Conservation (phyloP, 2,888 invertebrate species). For the Margaritifera margaritifera region DNA sequence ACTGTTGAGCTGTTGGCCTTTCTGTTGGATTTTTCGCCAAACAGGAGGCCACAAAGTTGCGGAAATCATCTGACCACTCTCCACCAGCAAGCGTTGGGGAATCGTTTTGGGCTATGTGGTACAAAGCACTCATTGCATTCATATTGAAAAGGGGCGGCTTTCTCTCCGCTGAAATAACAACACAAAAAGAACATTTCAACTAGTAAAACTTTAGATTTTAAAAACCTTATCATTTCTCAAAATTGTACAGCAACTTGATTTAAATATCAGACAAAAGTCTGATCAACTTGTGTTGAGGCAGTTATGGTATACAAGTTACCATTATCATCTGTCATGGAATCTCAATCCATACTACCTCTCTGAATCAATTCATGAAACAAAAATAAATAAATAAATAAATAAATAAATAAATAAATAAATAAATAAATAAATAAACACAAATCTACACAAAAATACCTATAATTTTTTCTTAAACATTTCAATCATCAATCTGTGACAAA, state of each 20-base stretch:
- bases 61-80: slow-evolving; percentile 84
- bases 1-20: slow-evolving; percentile 88
- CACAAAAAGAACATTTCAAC: neutral
- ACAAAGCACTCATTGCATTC: slow-evolving; percentile 99
- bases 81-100: slow-evolving; percentile 84
- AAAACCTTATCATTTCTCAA: neutral
- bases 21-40: slow-evolving; percentile 93
- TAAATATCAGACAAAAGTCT: too few relatives aligned
- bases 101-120: slow-evolving; percentile 99
- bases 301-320: too few relatives aligned
- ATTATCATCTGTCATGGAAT: too few relatives aligned
- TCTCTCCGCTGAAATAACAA: slow-evolving; percentile 84
- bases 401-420: too few relatives aligned
- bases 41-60: slow-evolving; percentile 95
- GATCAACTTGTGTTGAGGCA: too few relatives aligned
- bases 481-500: too few relatives aligned
- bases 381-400: neutral
- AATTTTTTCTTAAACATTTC: neutral
- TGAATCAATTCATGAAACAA: neutral
- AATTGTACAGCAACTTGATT: neutral
- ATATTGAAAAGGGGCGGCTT: slow-evolving; percentile 99
- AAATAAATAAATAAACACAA: too few relatives aligned
- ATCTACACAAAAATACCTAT: neutral
- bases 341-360: too few relatives aligned
- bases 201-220: neutral